A percentile compares a stretch with the other conserved stretches of the same genome.
Conservation (phyloP, 2,888 invertebrate species). For the Autographa pulchrina region DNA sequence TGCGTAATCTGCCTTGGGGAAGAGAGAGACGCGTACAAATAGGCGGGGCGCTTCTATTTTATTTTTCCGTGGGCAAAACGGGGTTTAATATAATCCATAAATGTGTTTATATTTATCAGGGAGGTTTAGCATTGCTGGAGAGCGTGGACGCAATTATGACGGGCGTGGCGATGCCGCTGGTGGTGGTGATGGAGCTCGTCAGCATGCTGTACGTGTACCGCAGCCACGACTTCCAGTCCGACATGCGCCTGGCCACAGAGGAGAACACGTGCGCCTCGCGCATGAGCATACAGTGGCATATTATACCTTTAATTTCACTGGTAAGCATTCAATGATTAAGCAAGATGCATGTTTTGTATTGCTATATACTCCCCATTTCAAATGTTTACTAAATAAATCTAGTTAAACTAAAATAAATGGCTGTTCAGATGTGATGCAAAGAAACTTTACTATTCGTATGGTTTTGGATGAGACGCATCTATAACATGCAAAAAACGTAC, state of each 20-base stretch:
- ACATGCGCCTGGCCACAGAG: constrained; percentile 80
- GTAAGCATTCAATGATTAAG: constrained; percentile 64
- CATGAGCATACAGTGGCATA: constrained; percentile 75
- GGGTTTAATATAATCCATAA: neutral
- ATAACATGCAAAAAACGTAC: too few species aligned
- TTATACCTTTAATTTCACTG: constrained; percentile 74
- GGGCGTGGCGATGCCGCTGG: constrained; percentile 71
- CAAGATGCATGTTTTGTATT: neutral
- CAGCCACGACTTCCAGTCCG: constrained; percentile 79
- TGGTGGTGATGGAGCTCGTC: constrained; percentile 75
- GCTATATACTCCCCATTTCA: neutral
- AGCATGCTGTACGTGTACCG: constrained; percentile 79
- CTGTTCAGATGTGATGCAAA: too few species aligned
- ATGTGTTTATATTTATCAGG: constrained; percentile 61
- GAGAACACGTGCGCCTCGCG: constrained; percentile 78
- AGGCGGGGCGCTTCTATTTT: too few species aligned
- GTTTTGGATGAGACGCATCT: too few species aligned
- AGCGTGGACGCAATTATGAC: constrained; percentile 76
- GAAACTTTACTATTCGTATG: too few species aligned
- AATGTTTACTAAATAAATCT: too few species aligned
- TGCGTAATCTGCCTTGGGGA: too few species aligned
- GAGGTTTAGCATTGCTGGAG: constrained; percentile 78
- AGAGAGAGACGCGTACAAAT: too few species aligned
- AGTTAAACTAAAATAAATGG: too few species aligned
- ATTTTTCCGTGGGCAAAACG: too few species aligned